Percentiles rank a stretch among this genome's conserved stretches.
Conservation (phyloP, 2,888 invertebrate genomes). For the Mimachlamys varia region DNA sequence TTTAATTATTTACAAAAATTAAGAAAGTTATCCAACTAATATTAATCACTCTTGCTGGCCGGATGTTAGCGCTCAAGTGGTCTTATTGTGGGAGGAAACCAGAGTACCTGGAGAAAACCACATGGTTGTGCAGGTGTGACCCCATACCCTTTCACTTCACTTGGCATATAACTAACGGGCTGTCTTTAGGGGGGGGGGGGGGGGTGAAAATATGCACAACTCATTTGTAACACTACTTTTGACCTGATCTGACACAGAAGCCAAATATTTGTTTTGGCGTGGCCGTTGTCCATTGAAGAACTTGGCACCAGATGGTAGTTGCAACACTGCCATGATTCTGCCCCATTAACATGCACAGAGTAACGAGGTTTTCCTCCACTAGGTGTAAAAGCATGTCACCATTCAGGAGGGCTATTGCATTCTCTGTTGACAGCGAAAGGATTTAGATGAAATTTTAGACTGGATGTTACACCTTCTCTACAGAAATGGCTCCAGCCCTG, state of each 20-base stretch:
- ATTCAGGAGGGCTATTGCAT: slow-evolving; percentile 9
- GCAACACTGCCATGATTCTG: background rate
- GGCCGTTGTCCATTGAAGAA: slow-evolving; percentile 1
- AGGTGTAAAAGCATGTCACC: slow-evolving; percentile 31
- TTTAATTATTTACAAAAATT: too few species aligned
- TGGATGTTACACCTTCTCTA: slow-evolving; percentile 9
- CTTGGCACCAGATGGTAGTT: slow-evolving; percentile 25
- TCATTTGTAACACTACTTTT: background rate
- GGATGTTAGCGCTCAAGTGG: too few species aligned
- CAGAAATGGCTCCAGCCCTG: background rate
- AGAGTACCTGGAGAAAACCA: too few species aligned
- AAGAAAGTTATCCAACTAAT: too few species aligned
- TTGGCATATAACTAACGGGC: too few species aligned
- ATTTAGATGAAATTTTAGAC: slow-evolving; percentile 36
- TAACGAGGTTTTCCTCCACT: background rate
- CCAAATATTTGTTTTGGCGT: slow-evolving; percentile 11
- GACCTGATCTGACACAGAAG: slow-evolving; percentile 5
- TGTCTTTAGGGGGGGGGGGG: too few species aligned
- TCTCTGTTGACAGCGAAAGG: slow-evolving; percentile 34
- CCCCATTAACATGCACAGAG: slow-evolving; percentile 23
- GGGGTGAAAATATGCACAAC: background rate
- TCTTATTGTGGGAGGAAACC: too few species aligned
- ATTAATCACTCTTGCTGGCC: too few species aligned
- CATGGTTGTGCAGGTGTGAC: too few species aligned
- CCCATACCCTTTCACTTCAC: too few species aligned